Conservation (phyloP, 2,888 invertebrate genomes). For the Spatulosminthurus flaviceps region DNA sequence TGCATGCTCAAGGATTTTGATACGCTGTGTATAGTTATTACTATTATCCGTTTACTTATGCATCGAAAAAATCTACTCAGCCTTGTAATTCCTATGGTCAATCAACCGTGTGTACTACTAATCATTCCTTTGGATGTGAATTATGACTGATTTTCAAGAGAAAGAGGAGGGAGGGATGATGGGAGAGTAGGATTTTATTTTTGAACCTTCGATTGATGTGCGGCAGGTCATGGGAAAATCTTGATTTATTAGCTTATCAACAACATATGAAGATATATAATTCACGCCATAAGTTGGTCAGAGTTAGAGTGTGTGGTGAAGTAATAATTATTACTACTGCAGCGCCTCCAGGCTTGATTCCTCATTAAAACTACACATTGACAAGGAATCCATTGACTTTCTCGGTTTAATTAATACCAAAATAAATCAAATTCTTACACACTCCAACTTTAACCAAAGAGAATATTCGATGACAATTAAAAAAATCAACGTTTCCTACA, state of each 20-base stretch:
- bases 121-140: too few relatives aligned
- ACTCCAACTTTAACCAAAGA: too few relatives aligned
- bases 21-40: background rate
- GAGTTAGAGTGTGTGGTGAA: background rate
- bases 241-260: background rate
- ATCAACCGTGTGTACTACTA: too few relatives aligned
- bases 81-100: too few relatives aligned
- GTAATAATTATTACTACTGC: background rate
- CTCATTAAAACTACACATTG: background rate
- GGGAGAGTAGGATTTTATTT: background rate
- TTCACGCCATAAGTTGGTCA: background rate
- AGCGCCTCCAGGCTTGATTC: background rate
- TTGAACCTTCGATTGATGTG: background rate
- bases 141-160: background rate
- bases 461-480: too few relatives aligned
- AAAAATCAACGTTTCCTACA: too few relatives aligned
- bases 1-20: background rate
- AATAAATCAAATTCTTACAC: too few relatives aligned
- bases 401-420: too few relatives aligned
- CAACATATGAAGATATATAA: background rate
- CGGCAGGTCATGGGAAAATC: background rate
- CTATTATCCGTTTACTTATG: background rate
- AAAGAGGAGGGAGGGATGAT: too few relatives aligned
- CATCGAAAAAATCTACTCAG: background rate
- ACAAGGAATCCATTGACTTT: too few relatives aligned